These are phyloP conservation scores for Clepsis dumicolana DNA, from an alignment of 2,888 invertebrate species.

Conservation along the genomic window DNA sequence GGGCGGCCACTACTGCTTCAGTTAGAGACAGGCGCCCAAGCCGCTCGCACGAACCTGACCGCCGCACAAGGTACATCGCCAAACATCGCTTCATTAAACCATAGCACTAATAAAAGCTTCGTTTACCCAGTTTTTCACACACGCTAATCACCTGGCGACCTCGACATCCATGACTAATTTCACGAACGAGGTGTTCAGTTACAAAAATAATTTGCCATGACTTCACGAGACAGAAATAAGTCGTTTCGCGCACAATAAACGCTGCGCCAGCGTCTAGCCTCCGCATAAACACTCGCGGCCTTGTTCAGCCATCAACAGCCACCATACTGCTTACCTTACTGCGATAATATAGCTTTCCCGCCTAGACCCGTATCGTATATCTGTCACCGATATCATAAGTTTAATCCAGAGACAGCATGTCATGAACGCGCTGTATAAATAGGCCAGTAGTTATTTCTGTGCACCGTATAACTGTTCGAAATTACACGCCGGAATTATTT, in stretches of 20 bases:
- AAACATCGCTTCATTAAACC: constrained; percentile 75
- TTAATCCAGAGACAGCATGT: constrained; percentile 25
- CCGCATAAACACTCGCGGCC: constrained; percentile 37
- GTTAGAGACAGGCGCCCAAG: constrained; percentile 81
- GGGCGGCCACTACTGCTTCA: constrained; percentile 72
- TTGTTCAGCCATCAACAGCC: constrained; percentile 12
- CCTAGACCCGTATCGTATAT: constrained; percentile 16
- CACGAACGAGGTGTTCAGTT: constrained; percentile 72
- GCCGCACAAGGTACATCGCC: constrained; percentile 81
- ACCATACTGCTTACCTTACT: constrained; percentile 17
- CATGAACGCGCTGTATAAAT: constrained; percentile 50
- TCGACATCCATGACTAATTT: constrained; percentile 77
- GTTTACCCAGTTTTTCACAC: constrained; percentile 55
- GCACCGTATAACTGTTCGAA: constrained; percentile 56
- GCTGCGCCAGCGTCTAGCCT: constrained; percentile 47
- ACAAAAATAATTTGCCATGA: constrained; percentile 80
- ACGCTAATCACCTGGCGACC: constrained; percentile 73
- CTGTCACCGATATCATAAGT: constrained; percentile 27
- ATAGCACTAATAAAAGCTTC: constrained; percentile 80
- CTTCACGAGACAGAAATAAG: constrained; percentile 81
- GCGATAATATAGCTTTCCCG: constrained; percentile 2
- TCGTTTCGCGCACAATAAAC: constrained; percentile 54
- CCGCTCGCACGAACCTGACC: constrained; percentile 83
- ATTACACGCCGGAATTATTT: constrained; percentile 71
- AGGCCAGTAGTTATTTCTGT: constrained; percentile 64